These are phyloP conservation scores for Orbicella faveolata DNA, from an alignment of 64 coral and sea anemone species.

Conservation along the genomic window DNA sequence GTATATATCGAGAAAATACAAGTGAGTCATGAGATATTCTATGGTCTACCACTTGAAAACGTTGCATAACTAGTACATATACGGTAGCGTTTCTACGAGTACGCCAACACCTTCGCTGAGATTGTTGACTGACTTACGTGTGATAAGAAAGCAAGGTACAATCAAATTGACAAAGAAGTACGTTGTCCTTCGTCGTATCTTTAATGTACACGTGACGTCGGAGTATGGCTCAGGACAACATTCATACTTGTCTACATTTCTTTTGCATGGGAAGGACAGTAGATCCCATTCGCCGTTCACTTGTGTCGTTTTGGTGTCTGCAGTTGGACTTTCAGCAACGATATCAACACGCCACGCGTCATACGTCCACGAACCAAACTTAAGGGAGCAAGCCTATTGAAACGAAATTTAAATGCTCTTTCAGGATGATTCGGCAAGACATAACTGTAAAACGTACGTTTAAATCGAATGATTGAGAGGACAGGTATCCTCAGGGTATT, in stretches of 20 bases:
- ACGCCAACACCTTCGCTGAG: background rate
- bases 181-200: slow-evolving; percentile 81
- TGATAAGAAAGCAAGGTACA: slow-evolving; percentile 94
- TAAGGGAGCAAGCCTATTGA: slow-evolving; percentile 68
- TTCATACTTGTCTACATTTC: slow-evolving; percentile 64
- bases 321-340: slow-evolving; percentile 30
- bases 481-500: too few relatives aligned
- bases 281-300: slow-evolving; percentile 92
- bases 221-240: slow-evolving; percentile 81
- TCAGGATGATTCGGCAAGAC: too few relatives aligned
- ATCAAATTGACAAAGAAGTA: slow-evolving; percentile 96
- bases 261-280: slow-evolving; percentile 69
- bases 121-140: slow-evolving; percentile 32
- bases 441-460: too few relatives aligned
- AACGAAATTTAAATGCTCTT: background rate
- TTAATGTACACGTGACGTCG: slow-evolving; percentile 88
- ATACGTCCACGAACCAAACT: slow-evolving; percentile 98
- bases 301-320: slow-evolving; percentile 65
- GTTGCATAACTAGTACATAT: too few relatives aligned
- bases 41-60: too few relatives aligned
- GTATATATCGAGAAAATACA: too few relatives aligned
- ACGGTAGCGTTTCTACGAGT: background rate
- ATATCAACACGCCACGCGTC: slow-evolving; percentile 88
- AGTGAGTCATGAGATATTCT: too few relatives aligned
- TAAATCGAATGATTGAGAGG: too few relatives aligned